Evolutionary conservation across 2,888 invertebrate species (phyloP).

Genomic region (Nebria brevicollis): DNA sequence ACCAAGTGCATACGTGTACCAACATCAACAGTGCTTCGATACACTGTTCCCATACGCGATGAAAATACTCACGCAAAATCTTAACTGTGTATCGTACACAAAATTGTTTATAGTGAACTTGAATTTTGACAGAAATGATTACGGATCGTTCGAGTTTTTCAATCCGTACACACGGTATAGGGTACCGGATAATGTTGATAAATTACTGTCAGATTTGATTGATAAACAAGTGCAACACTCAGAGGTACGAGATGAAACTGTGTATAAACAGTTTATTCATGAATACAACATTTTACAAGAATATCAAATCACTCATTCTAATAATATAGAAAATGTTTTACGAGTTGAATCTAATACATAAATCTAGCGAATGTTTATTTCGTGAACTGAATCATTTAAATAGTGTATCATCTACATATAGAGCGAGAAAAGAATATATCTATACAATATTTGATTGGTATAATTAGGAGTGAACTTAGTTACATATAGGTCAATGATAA

Average conservation of each 20-base stretch:
- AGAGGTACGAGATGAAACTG: neutral
- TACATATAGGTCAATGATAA: too few relatives aligned
- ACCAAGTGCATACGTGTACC: neutral
- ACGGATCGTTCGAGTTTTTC: neutral
- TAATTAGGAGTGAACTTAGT: too few relatives aligned
- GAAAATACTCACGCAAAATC: neutral
- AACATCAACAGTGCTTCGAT: neutral
- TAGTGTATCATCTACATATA: neutral
- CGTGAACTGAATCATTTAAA: neutral
- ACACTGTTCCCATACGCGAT: slow-evolving; percentile 7
- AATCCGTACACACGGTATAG: slow-evolving; percentile 19
- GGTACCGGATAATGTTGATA: neutral
- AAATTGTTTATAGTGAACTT: slow-evolving; percentile 21
- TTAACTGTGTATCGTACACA: slow-evolving; percentile 2
- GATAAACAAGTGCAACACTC: neutral
- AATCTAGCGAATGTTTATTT: neutral
- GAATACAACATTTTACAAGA: neutral
- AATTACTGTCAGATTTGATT: neutral
- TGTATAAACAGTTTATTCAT: neutral
- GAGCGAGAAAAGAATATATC: neutral
- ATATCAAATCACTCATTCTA: neutral
- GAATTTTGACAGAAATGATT: slow-evolving; percentile 24
- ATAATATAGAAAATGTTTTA: slow-evolving; percentile 1
- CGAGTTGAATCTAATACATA: neutral
- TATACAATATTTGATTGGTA: too few relatives aligned